phyloP scores from a whole-genome alignment of 2,888 invertebrate species.

The Lasioglossum zephyrum region DNA sequence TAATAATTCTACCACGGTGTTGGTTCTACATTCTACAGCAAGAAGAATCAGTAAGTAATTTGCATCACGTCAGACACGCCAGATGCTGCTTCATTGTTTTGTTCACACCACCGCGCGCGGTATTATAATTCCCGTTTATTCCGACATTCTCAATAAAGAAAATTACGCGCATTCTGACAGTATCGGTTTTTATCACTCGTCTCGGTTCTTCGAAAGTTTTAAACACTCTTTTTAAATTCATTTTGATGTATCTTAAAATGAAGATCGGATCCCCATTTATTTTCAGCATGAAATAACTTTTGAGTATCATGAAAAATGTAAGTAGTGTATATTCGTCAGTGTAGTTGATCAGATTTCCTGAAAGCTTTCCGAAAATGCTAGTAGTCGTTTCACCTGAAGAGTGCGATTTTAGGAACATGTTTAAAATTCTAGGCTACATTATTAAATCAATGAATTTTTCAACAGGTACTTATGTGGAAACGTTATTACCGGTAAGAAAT shows the following conservation, averaged over 20 bases:
- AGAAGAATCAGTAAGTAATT: slow-evolving; percentile 3
- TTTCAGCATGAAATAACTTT: not conserved
- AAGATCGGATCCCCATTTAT: not conserved
- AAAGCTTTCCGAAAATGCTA: too few species aligned
- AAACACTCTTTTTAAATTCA: not conserved
- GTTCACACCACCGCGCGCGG: not conserved
- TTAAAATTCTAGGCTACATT: too few species aligned
- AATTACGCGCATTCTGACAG: not conserved
- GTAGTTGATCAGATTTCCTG: too few species aligned
- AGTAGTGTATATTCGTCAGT: not conserved
- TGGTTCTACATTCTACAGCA: not conserved
- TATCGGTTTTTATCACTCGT: too few species aligned
- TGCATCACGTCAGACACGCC: not conserved
- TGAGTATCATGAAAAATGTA: not conserved
- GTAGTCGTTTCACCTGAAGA: too few species aligned
- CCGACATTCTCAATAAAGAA: not conserved
- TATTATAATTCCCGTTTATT: not conserved
- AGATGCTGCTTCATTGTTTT: not conserved
- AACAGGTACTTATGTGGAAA: too few species aligned
- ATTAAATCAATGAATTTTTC: too few species aligned
- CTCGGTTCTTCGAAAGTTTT: not conserved
- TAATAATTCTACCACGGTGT: not conserved
- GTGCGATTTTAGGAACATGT: too few species aligned
- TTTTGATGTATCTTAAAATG: not conserved
- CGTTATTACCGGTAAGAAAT: too few species aligned